Conservation (phyloP, 1,140 invertebrate species). For the Drosophila lowei region DNA sequence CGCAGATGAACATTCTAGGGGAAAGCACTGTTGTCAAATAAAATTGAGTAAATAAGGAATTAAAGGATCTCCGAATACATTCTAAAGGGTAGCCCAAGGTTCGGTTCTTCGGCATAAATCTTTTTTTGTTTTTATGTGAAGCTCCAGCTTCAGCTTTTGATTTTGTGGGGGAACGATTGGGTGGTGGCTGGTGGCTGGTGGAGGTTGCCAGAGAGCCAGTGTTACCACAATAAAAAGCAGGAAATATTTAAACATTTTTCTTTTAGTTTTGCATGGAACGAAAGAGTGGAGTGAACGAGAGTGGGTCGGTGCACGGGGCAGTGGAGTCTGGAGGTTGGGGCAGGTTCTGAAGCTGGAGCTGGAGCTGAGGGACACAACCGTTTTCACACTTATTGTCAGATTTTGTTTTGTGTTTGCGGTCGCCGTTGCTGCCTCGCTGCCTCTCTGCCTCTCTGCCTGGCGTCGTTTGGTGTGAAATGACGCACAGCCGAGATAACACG, state of each 20-base stretch:
- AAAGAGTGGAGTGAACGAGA: background rate
- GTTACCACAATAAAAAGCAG: conserved; percentile 81
- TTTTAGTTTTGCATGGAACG: conserved; percentile 75
- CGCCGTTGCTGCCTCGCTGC: conserved; percentile 18
- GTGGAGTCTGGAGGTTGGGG: conserved; percentile 7
- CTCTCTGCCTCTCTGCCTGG: conserved; percentile 7
- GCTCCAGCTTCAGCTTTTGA: conserved; percentile 19
- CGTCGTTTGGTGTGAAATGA: conserved; percentile 70
- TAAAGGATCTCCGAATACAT: no score
- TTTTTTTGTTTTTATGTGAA: conserved; percentile 23
- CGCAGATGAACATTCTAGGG: no score
- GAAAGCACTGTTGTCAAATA: no score
- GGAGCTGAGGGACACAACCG: conserved; percentile 13
- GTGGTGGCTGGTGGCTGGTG: no score
- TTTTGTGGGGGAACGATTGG: no score
- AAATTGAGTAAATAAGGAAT: no score
- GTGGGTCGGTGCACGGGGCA: conserved; percentile 19
- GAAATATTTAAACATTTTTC: conserved; percentile 83
- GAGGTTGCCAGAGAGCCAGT: background rate
- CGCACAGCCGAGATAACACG: conserved; percentile 78
- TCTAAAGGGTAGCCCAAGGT: no score
- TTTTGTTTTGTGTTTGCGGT: conserved; percentile 74
- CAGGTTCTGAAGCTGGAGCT: no score
- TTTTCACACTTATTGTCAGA: conserved; percentile 82
- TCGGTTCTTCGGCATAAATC: background rate